Evolutionary conservation across 2,888 invertebrate species (phyloP).

Genomic region (Orgyia antiqua): DNA sequence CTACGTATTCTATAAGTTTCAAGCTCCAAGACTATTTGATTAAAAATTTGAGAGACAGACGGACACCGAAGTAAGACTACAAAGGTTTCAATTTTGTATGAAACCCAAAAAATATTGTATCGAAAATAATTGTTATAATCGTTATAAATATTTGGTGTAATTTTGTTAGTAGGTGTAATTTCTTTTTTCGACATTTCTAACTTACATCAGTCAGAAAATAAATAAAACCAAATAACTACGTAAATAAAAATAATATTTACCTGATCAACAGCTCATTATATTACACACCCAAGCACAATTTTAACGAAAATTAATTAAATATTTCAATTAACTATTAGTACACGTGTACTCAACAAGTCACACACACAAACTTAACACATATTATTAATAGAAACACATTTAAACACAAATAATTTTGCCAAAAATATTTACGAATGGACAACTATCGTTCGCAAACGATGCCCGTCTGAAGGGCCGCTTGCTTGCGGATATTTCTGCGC

Average conservation of each 20-base stretch:
- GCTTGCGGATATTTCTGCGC: slow-evolving; percentile 17
- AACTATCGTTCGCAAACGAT: slow-evolving; percentile 15
- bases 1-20: too few species aligned
- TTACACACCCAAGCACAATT: slow-evolving; percentile 18
- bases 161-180: too few species aligned
- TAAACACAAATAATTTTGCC: slow-evolving; percentile 20
- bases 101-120: too few species aligned
- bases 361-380: slow-evolving; percentile 7
- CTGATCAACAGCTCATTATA: slow-evolving; percentile 14
- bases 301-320: slow-evolving; percentile 14
- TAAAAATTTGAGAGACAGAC: too few species aligned
- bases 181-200: too few species aligned
- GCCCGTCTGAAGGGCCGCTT: slow-evolving; percentile 17
- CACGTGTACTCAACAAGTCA: slow-evolving; percentile 14
- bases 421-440: slow-evolving; percentile 8
- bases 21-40: too few species aligned
- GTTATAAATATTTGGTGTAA: too few species aligned
- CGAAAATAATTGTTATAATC: too few species aligned
- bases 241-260: slow-evolving; percentile 15
- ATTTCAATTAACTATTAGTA: slow-evolving; percentile 7
- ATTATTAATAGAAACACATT: slow-evolving; percentile 7
- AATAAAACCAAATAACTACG: too few species aligned
- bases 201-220: too few species aligned
- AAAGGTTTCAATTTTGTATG: too few species aligned
- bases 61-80: too few species aligned